A percentile compares a stretch with the other conserved stretches of the same genome.
Conservation (phyloP, 2,797 vertebrate genomes). For the Anabas testudineus region DNA sequence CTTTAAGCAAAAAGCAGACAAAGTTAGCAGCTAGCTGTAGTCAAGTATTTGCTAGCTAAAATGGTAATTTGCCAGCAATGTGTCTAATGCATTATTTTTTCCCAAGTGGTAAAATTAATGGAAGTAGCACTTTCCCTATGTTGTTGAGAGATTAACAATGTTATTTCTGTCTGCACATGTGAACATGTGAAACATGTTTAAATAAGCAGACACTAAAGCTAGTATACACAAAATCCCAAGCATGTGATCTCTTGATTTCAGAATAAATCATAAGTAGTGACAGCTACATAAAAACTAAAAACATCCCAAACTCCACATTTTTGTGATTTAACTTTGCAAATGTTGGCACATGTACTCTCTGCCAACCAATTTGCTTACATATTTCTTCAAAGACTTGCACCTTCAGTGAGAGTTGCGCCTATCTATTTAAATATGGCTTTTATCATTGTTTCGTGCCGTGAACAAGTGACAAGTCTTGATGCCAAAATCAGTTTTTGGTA, state of each 20-base stretch:
- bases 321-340: background rate
- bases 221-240: no score
- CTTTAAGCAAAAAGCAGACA: no score
- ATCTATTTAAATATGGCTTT: slow-evolving; percentile 20
- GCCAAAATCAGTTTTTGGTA: slow-evolving; percentile 2
- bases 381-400: slow-evolving; percentile 23
- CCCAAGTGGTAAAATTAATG: no score
- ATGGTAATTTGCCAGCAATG: background rate
- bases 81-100: background rate
- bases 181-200: no score
- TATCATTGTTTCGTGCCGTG: slow-evolving; percentile 12
- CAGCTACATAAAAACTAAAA: no score
- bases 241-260: no score
- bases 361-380: slow-evolving; percentile 10
- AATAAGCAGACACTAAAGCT: background rate
- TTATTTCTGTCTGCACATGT: background rate
- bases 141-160: background rate
- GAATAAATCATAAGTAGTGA: no score
- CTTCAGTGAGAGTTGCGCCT: background rate
- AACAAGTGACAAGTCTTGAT: slow-evolving; percentile 12
- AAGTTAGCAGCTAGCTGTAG: no score
- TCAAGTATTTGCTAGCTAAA: no score
- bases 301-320: background rate
- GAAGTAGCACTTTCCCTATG: no score
- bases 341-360: slow-evolving; percentile 8